Percentiles rank a stretch among this genome's conserved stretches.
Conservation (phyloP, 2,797 vertebrate genomes). For the Micropoecilia bifurca region DNA sequence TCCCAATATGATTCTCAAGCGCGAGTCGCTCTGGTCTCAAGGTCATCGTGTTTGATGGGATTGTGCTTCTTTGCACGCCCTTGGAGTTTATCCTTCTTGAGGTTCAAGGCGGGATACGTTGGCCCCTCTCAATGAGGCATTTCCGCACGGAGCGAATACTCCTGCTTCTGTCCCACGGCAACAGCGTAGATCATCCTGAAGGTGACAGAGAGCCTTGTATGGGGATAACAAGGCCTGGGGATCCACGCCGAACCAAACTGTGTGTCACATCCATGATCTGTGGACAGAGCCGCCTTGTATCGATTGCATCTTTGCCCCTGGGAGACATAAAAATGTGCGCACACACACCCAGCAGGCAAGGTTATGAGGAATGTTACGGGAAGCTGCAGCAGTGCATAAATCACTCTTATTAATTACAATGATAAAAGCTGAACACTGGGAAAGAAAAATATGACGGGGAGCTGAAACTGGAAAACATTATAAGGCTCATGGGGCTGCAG, state of each 20-base stretch:
- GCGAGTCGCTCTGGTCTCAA: slow-evolving; percentile 13
- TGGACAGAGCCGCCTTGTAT: slow-evolving; percentile 34
- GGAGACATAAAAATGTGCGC: slow-evolving; percentile 24
- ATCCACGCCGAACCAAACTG: slow-evolving; percentile 26
- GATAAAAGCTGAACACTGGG: slow-evolving; percentile 22
- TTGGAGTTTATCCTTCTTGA: slow-evolving; percentile 27
- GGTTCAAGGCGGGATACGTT: slow-evolving; percentile 18
- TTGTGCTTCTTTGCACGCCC: slow-evolving; percentile 15
- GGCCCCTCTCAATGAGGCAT: slow-evolving; percentile 26
- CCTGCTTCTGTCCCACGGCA: slow-evolving; percentile 3
- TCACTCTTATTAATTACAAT: slow-evolving; percentile 58
- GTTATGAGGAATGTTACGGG: slow-evolving; percentile 19
- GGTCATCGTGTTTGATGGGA: slow-evolving; percentile 37
- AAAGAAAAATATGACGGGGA: slow-evolving; percentile 1
- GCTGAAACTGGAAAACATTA: slow-evolving; percentile 19
- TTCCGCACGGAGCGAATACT: slow-evolving; percentile 28
- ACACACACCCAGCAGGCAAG: not conserved
- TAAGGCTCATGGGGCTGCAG: slow-evolving; percentile 12
- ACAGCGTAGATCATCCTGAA: slow-evolving; percentile 57
- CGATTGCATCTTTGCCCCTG: slow-evolving; percentile 43
- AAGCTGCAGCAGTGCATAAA: slow-evolving; percentile 36
- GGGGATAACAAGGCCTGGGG: slow-evolving; percentile 33
- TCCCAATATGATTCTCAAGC: slow-evolving; percentile 7
- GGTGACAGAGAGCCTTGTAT: slow-evolving; percentile 38
- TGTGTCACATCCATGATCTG: slow-evolving; percentile 28